Percentiles rank a stretch among this genome's conserved stretches.
Evolutionary conservation across 2,113 vertebrate genomes (phyloP).

Genomic region (Oryzias woworae): DNA sequence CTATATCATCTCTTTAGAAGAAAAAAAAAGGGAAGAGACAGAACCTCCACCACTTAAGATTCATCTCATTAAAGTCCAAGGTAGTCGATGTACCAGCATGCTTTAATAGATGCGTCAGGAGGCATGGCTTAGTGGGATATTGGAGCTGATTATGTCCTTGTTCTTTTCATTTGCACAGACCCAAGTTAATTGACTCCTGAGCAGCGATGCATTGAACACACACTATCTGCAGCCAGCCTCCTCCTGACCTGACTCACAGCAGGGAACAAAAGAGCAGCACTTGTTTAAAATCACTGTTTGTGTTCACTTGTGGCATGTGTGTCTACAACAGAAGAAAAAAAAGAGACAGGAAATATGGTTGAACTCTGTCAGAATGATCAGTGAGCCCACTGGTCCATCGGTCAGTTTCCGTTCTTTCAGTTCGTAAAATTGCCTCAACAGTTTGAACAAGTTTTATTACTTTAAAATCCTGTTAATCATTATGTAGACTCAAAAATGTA

Average conservation of each 20-base stretch:
- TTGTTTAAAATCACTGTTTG: conserved; percentile 58
- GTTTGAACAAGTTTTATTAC: no score
- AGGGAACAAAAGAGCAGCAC: conserved; percentile 51
- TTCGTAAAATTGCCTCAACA: no score
- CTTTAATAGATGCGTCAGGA: conserved; percentile 65
- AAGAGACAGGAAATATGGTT: background rate
- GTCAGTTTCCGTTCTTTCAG: no score
- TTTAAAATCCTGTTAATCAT: no score
- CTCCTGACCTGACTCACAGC: conserved; percentile 44
- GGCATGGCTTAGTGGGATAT: conserved; percentile 60
- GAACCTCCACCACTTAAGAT: conserved; percentile 46
- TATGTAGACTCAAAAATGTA: no score
- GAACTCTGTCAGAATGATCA: conserved; percentile 14
- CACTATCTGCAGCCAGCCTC: conserved; percentile 58
- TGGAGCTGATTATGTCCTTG: conserved; percentile 69
- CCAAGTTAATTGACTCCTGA: conserved; percentile 67
- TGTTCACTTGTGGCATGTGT: conserved; percentile 32
- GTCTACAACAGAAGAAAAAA: conserved; percentile 26
- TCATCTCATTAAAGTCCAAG: conserved; percentile 59
- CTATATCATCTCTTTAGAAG: conserved; percentile 9
- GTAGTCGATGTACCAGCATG: conserved; percentile 61
- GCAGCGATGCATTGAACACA: conserved; percentile 67
- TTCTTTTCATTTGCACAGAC: conserved; percentile 73
- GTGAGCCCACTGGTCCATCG: background rate
- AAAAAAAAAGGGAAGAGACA: conserved; percentile 14